Base-by-base conservation (phyloP, 2,113 vertebrate species). In the Scortum barcoo region DNA sequence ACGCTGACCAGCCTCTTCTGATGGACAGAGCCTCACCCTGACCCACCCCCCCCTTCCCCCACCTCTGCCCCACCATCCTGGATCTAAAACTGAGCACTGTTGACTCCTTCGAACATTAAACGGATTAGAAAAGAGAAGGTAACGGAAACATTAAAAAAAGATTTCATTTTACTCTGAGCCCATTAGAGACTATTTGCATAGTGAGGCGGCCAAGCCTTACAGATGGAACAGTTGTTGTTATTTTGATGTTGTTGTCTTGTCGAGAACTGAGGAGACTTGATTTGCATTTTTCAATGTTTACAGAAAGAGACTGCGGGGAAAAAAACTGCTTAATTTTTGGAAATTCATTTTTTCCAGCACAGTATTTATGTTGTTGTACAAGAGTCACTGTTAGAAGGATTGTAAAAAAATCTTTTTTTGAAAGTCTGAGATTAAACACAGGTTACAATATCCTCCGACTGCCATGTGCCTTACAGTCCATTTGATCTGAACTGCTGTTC, bases 1-100 rank as follows among this genome's bases (percentile, higher is more conserved):
- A 99, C 98, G 53, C 96, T 99, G 80, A 99, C 98, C 82, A 99
- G 97, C 88, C 98, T 99, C 95, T 99, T 99, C 97, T 99, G 98
- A 99, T 97, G 95, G 95, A 93, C 62, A 17, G 50, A 80, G 42
- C 22, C 62, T 36, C 33, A 36, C 11, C 58, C 9, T 33, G 24
- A 2, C 16, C 56, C 7, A 60, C 46, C 11, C 57, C 42, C 9
- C n/a, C 24, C 71, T 30, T 2, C 46, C 5, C 5, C 44, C 65
- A 36, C 72, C 68, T 48, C 62, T 19, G 28, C 38, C 58, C 63
- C 74, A 30, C 54, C 69, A 44, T 46, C 66, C 68, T 70, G 86
- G 86, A 89, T 90, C 78, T 82, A 83, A 78, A 83, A 74, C 84
- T 83, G 80, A 92, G 77, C 77, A 91, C 70, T 86, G 78, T 69